phyloP scores from a whole-genome alignment of 35 echinoderm and acorn worm species.

The Holothuria glaberrima region DNA sequence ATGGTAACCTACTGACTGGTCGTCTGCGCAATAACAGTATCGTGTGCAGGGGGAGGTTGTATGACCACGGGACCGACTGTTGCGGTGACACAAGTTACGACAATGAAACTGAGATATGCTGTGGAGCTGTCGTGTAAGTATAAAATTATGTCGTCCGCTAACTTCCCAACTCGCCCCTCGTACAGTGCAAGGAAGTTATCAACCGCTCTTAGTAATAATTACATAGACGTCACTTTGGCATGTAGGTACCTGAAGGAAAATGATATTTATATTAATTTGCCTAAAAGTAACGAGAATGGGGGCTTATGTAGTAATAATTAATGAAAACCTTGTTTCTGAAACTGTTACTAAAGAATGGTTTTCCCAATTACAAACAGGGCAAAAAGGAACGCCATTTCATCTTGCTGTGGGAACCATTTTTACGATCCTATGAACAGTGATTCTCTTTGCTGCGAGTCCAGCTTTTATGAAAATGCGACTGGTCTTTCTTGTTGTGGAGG shows the following conservation, averaged over 20 bases:
- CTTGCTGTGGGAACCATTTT: background rate
- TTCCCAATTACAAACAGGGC: background rate
- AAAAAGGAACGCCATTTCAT: background rate
- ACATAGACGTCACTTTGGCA: background rate
- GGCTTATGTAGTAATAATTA: background rate
- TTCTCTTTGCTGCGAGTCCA: background rate
- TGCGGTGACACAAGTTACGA: background rate
- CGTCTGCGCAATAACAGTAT: background rate
- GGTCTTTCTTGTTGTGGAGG: conserved; percentile 9
- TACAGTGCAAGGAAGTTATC: background rate
- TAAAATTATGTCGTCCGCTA: background rate
- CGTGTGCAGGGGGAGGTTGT: background rate
- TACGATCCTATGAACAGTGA: background rate
- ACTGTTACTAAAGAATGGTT: background rate
- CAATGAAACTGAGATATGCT: background rate
- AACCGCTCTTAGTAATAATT: background rate
- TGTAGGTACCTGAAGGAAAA: background rate
- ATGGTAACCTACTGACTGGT: conserved; percentile 1
- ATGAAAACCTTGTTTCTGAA: background rate
- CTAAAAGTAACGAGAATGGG: too few species aligned
- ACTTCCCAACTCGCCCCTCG: background rate
- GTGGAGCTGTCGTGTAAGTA: conserved; percentile 1
- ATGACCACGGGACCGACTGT: background rate
- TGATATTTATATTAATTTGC: too few species aligned
- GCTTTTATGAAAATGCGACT: background rate